Percentiles rank a stretch among this genome's conserved stretches.
Evolutionary conservation across 2,113 vertebrate species (phyloP).

Genomic region (Andinoacara biseriatus): DNA sequence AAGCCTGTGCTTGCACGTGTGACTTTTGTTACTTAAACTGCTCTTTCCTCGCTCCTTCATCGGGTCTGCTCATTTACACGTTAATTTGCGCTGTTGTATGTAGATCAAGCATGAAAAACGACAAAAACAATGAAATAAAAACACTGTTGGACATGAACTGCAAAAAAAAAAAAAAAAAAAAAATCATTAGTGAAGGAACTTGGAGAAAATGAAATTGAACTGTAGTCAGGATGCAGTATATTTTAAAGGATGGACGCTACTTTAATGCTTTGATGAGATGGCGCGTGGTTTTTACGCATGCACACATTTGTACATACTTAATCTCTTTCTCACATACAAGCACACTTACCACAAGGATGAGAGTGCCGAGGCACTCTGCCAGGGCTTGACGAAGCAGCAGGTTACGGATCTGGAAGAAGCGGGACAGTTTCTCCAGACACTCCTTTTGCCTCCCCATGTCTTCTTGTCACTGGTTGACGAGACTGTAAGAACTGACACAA

Average conservation of each 20-base stretch:
- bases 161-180: too few species aligned
- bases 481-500: background rate
- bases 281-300: background rate
- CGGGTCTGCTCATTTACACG: too few species aligned
- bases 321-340: background rate
- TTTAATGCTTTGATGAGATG: too few species aligned
- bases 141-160: background rate
- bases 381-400: conserved; percentile 88
- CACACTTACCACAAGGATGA: conserved; percentile 86
- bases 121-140: background rate
- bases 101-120: background rate
- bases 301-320: background rate
- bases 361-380: conserved; percentile 92
- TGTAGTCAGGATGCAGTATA: background rate
- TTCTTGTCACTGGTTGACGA: conserved; percentile 1
- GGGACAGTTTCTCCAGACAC: conserved; percentile 82
- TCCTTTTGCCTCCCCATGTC: conserved; percentile 90
- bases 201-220: background rate
- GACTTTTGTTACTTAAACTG: too few species aligned
- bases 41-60: too few species aligned
- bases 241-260: too few species aligned
- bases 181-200: background rate
- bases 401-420: conserved; percentile 87
- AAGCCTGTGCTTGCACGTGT: background rate
- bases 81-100: too few species aligned